Evolutionary conservation across 2,113 vertebrate species (phyloP), one percentile per base, ranked within the genome.

Genomic region (Lamprologus tigripictilis): DNA sequence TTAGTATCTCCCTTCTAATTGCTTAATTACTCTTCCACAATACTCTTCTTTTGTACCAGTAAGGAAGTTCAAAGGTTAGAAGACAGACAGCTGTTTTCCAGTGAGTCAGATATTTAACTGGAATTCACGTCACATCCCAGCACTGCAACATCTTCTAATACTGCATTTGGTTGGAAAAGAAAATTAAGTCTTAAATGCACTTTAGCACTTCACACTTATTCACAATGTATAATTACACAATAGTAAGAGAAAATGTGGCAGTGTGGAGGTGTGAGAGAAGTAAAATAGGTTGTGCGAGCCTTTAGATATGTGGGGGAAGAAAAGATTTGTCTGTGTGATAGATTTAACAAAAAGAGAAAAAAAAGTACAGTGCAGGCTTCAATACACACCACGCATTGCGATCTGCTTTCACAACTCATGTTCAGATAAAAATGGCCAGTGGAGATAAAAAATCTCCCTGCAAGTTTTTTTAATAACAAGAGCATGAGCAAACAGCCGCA

Each of bases 61-160:
- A 89, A 95, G 92, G 71, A 76, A 88, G 73, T 86, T 91, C 79
- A 94, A 82, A 90, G 53, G 87, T 89, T 31, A 88, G 5, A 81
- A 81, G 57, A 87, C 76, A 63, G 1, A 3, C 21, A 68, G 53
- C 45, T 19, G 17, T 90, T 89, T 68, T 31, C 80, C 82, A 82
- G 45, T 90, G 89, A 94, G 57, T 93, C 90, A 87, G 82, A 73
- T 58, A 9, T 71, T 66, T 85, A 81, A 88, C 78, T 31, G 84
- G 89, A 90, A 93, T 79, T 19, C 19, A 14, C 17, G n/a, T 31
- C 53, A 89, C 85, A 87, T 85, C 86, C 28, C 5, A 53, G 40
- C 47, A 53, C 14, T 31, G 19, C 37, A 53, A 37, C 85, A 84
- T 58, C 55, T 4, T 81, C 61, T 58, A 54, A 58, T 47, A 8